Conservation (phyloP, 1,140 invertebrate species). For the Brachionus asplanchnoidis region DNA sequence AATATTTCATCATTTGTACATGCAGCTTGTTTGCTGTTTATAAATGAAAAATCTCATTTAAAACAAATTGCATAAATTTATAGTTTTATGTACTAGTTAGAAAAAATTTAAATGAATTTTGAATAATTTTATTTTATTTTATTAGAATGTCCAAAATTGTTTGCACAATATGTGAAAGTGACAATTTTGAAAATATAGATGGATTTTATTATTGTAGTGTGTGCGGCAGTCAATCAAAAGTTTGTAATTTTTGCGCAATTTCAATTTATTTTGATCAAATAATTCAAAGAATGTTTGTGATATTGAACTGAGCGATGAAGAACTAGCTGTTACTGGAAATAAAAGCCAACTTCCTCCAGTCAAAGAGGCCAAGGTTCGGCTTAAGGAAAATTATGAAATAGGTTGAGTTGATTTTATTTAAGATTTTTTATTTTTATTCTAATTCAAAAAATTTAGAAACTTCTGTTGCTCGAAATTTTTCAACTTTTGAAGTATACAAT, state of each 20-base stretch:
- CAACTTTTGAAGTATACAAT: slow-evolving; percentile 22
- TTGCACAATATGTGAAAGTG: slow-evolving; percentile 32
- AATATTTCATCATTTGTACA: slow-evolving; percentile 36
- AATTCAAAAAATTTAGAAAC: not conserved
- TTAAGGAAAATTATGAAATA: not conserved
- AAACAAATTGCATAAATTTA: slow-evolving; percentile 4
- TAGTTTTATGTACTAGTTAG: not conserved
- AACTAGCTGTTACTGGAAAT: not conserved
- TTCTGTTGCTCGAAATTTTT: not conserved
- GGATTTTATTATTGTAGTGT: slow-evolving; percentile 33
- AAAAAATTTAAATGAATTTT: not conserved
- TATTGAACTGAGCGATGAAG: slow-evolving; percentile 36
- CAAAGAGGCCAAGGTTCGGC: not conserved
- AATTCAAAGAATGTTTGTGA: slow-evolving; percentile 32
- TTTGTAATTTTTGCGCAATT: not conserved
- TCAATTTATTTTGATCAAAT: not conserved
- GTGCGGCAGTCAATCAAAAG: not conserved
- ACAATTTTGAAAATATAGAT: slow-evolving; percentile 34
- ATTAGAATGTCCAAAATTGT: slow-evolving; percentile 30
- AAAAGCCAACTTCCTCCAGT: not conserved
- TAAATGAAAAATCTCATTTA: not conserved
- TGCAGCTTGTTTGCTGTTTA: not conserved
- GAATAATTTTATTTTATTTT: not conserved
- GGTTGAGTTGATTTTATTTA: not conserved
- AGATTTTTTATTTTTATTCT: not conserved